Conservation (phyloP, 1,140 invertebrate genomes). For the Hycleus phaleratus region DNA sequence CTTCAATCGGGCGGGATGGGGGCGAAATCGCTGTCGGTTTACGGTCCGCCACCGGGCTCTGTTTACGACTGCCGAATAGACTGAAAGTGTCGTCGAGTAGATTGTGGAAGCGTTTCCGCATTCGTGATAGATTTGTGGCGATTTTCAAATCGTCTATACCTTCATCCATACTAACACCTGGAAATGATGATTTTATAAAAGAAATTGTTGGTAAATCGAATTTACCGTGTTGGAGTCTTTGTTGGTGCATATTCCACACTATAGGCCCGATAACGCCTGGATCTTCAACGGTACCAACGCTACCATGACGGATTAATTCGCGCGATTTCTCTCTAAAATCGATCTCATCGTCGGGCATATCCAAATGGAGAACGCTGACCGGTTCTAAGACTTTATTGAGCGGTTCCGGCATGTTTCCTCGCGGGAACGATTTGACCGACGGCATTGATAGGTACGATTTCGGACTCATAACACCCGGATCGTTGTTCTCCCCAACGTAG, state of each 20-base stretch:
- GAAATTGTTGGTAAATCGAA: not conserved
- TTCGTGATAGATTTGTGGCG: conserved; percentile 44
- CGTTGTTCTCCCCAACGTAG: conserved; percentile 28
- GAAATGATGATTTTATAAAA: not conserved
- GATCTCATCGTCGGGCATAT: conserved; percentile 47
- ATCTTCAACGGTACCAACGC: conserved; percentile 54
- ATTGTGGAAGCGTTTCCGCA: conserved; percentile 56
- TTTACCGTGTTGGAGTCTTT: conserved; percentile 39
- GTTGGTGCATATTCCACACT: conserved; percentile 67
- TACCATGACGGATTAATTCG: conserved; percentile 45
- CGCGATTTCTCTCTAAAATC: conserved; percentile 16
- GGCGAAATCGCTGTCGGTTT: conserved; percentile 1
- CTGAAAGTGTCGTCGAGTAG: conserved; percentile 61
- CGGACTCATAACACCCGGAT: conserved; percentile 47
- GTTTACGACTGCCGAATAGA: conserved; percentile 50
- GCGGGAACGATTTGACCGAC: conserved; percentile 70
- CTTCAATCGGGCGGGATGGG: conserved; percentile 21
- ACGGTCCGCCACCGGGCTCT: conserved; percentile 38
- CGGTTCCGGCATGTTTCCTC: conserved; percentile 61
- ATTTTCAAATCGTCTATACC: conserved; percentile 29
- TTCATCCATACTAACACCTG: conserved; percentile 34
- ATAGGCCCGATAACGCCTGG: conserved; percentile 76
- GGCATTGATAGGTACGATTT: conserved; percentile 74
- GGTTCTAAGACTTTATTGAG: conserved; percentile 70
- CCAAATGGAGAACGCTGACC: conserved; percentile 56